Evolutionary conservation across 1,140 invertebrate genomes (phyloP).

Genomic region (Chlorops oryzae): DNA sequence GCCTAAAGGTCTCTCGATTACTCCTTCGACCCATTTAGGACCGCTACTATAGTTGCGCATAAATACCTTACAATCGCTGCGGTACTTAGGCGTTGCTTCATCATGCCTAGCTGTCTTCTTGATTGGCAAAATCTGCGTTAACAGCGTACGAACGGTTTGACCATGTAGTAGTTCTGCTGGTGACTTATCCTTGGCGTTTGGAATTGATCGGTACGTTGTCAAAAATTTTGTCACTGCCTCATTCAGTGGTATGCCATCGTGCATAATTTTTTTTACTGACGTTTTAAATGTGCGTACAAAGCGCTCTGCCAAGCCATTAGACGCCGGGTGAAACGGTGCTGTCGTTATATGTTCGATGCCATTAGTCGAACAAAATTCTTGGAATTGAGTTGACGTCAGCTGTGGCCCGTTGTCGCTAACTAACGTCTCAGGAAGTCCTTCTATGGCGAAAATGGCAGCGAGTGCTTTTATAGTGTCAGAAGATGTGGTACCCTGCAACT

Average conservation of each 20-base stretch:
- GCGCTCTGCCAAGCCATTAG: slow-evolving; percentile 37
- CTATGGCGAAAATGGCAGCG: slow-evolving; percentile 21
- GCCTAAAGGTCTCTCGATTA: too few relatives aligned
- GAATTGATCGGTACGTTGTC: slow-evolving; percentile 8
- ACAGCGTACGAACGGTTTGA: slow-evolving; percentile 6
- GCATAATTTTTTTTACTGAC: slow-evolving; percentile 5
- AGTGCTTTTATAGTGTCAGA: slow-evolving; percentile 13
- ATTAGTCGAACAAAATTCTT: too few relatives aligned
- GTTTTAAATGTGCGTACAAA: slow-evolving; percentile 15
- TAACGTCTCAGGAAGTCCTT: slow-evolving; percentile 24
- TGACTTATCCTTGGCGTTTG: slow-evolving; percentile 1
- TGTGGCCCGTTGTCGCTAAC: too few relatives aligned
- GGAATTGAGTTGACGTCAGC: too few relatives aligned
- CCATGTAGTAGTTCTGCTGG: slow-evolving; percentile 8
- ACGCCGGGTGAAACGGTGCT: slow-evolving; percentile 30
- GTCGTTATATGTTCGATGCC: too few relatives aligned
- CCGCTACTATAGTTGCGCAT: too few relatives aligned
- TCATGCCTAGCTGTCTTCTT: too few relatives aligned
- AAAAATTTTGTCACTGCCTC: slow-evolving; percentile 9
- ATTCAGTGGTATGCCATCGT: too few relatives aligned
- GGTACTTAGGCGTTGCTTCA: too few relatives aligned
- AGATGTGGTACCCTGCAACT: slow-evolving; percentile 15
- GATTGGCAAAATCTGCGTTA: slow-evolving; percentile 7
- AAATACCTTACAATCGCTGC: too few relatives aligned
- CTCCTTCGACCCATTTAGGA: too few relatives aligned